Evolutionary conservation across 1,140 invertebrate genomes (phyloP).

Genomic region (Leptinotarsa defecta): DNA sequence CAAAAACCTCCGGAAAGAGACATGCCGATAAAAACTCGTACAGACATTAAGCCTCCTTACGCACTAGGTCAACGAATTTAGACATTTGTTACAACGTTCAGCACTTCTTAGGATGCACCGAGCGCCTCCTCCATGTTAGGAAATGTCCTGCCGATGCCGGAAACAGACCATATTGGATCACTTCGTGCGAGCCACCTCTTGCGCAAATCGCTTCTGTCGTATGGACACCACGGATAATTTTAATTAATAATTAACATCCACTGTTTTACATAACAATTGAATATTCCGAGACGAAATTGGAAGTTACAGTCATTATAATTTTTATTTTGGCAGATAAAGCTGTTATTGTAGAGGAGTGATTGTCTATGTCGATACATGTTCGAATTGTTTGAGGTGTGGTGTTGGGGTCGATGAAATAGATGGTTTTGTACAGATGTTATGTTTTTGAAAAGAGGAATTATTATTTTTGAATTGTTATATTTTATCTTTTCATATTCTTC

Average conservation of each 20-base stretch:
- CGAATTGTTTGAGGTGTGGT: not conserved
- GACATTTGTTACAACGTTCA: not conserved
- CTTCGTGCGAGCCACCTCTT: slow-evolving; percentile 3
- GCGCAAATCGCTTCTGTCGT: not conserved
- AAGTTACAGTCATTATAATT: not conserved
- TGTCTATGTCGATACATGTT: not conserved
- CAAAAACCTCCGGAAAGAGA: too few relatives aligned
- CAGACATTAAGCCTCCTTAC: too few relatives aligned
- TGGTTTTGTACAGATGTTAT: not conserved
- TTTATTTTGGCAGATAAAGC: slow-evolving; percentile 8
- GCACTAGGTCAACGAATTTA: too few relatives aligned
- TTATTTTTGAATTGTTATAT: too few relatives aligned
- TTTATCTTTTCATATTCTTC: too few relatives aligned
- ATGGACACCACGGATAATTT: slow-evolving; percentile 9
- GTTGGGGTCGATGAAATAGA: not conserved
- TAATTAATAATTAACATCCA: slow-evolving; percentile 12
- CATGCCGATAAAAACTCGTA: too few relatives aligned
- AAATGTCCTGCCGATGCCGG: slow-evolving; percentile 40
- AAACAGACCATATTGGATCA: slow-evolving; percentile 33
- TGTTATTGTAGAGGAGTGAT: not conserved
- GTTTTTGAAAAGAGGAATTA: too few relatives aligned
- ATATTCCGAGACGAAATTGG: not conserved
- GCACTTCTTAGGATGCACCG: slow-evolving; percentile 32
- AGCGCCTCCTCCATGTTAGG: slow-evolving; percentile 37
- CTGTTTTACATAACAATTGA: slow-evolving; percentile 1